These are phyloP conservation scores for Cyclina sinensis DNA, from an alignment of 1,140 invertebrate genomes.

Conservation along the genomic window DNA sequence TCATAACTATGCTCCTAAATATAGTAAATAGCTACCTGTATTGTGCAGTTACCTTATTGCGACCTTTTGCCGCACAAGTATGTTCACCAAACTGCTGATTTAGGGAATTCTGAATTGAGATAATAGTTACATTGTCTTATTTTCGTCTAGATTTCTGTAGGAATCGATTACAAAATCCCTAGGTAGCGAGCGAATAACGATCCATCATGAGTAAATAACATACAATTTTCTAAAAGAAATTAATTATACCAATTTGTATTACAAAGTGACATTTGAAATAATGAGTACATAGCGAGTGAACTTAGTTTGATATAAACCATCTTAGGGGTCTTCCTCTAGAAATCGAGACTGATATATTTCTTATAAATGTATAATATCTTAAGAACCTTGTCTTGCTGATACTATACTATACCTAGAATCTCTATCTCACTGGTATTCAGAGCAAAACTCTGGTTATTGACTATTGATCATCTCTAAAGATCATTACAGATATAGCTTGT, in stretches of 20 bases:
- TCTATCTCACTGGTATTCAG: too few relatives aligned
- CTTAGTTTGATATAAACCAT: too few relatives aligned
- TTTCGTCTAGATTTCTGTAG: not conserved
- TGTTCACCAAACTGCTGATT: constrained; percentile 20
- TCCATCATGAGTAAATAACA: constrained; percentile 37
- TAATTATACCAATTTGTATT: constrained; percentile 47
- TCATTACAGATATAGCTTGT: not conserved
- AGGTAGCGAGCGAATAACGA: not conserved
- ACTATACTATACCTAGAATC: too few relatives aligned
- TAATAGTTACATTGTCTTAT: constrained; percentile 23
- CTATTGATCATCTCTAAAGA: too few relatives aligned
- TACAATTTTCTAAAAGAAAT: constrained; percentile 44
- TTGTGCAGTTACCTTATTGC: too few relatives aligned
- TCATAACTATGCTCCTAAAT: too few relatives aligned
- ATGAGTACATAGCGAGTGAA: not conserved
- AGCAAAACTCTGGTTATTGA: too few relatives aligned
- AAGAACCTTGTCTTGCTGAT: too few relatives aligned
- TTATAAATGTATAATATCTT: too few relatives aligned
- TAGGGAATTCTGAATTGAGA: not conserved
- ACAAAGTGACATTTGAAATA: constrained; percentile 11
- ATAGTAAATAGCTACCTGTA: too few relatives aligned
- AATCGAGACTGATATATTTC: too few relatives aligned
- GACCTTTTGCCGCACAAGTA: not conserved
- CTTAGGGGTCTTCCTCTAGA: too few relatives aligned
- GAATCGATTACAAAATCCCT: constrained; percentile 34